Conservation (phyloP, 2,797 vertebrate genomes). For the Sus cebifrons region DNA sequence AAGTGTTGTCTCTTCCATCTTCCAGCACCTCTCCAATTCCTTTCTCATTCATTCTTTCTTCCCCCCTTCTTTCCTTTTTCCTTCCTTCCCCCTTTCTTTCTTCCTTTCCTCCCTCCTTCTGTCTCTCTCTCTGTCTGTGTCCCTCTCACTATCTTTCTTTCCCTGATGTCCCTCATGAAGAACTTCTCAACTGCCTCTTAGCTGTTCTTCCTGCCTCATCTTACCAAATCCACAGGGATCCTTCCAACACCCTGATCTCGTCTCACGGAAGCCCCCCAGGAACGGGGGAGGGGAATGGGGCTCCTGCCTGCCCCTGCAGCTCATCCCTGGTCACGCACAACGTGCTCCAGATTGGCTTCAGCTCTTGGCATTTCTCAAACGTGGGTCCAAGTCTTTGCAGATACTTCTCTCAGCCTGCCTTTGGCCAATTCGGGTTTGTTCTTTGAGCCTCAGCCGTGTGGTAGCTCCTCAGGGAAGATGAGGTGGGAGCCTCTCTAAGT, state of each 20-base stretch:
- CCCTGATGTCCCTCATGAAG: neutral
- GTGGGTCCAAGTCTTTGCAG: neutral
- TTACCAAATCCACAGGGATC: neutral
- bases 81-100: neutral
- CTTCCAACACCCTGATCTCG: neutral
- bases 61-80: neutral
- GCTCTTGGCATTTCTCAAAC: neutral
- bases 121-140: neutral
- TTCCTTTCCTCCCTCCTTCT: neutral
- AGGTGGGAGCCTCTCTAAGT: neutral
- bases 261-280: neutral
- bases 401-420: neutral
- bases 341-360: neutral
- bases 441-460: neutral
- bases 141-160: neutral
- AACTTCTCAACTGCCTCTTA: neutral
- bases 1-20: neutral
- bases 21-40: neutral
- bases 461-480: neutral
- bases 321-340: neutral
- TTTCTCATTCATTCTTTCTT: neutral
- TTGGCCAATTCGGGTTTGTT: neutral
- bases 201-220: neutral
- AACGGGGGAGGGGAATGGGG: too few relatives aligned
- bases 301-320: neutral